Evolutionary conservation across 2,113 vertebrate genomes (phyloP).

Genomic region (Rana temporaria): DNA sequence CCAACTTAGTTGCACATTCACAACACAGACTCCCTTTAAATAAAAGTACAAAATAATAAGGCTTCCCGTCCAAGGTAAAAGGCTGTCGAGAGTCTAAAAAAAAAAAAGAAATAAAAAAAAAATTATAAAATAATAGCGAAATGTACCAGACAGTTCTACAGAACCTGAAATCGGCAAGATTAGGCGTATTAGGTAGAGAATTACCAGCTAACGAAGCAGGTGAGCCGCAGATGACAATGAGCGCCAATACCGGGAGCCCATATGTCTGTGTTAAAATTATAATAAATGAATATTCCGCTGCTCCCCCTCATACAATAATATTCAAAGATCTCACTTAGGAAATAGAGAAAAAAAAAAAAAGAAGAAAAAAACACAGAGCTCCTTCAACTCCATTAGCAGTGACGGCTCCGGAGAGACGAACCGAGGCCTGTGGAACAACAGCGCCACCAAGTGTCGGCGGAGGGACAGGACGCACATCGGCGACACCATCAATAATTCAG

Average conservation of each 20-base stretch:
- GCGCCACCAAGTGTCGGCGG: constrained; percentile 2
- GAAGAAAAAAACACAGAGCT: too few species aligned
- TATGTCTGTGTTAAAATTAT: not conserved
- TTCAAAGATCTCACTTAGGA: constrained; percentile 4
- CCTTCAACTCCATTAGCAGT: not conserved
- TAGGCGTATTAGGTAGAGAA: not conserved
- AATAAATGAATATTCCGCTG: not conserved
- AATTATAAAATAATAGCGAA: too few species aligned
- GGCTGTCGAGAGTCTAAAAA: too few species aligned
- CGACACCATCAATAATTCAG: constrained; percentile 26
- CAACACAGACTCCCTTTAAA: too few species aligned
- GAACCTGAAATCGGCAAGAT: not conserved
- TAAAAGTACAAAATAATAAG: too few species aligned
- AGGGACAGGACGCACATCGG: not conserved
- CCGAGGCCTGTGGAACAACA: not conserved
- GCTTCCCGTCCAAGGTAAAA: too few species aligned
- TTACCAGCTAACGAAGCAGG: constrained; percentile 4
- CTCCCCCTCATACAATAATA: constrained; percentile 4
- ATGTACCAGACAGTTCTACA: too few species aligned
- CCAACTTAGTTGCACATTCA: too few species aligned
- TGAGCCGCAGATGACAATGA: not conserved
- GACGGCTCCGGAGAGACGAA: not conserved
- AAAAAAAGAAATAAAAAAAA: too few species aligned
- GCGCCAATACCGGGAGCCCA: not conserved
- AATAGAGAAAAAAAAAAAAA: not conserved